Conservation (phyloP, 2,888 invertebrate genomes). For the Alcis repandata region DNA sequence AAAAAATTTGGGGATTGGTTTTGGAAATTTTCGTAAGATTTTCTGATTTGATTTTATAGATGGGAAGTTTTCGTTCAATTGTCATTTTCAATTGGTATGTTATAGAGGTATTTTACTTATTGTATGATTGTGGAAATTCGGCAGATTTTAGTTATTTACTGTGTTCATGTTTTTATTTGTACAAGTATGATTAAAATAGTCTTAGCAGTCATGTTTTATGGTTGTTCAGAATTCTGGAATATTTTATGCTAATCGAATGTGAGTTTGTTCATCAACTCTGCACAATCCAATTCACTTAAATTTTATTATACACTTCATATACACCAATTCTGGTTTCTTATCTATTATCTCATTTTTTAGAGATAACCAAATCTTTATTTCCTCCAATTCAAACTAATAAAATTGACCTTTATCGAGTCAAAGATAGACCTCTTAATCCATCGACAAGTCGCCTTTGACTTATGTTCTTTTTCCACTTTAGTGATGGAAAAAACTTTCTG, state of each 20-base stretch:
- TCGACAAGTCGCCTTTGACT: conserved; percentile 47
- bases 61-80: too few species aligned
- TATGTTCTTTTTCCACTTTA: conserved; percentile 54
- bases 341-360: conserved; percentile 77
- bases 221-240: background rate
- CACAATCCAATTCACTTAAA: conserved; percentile 42
- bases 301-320: conserved; percentile 46
- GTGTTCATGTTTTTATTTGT: too few species aligned
- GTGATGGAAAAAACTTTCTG: conserved; percentile 60
- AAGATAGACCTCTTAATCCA: conserved; percentile 57
- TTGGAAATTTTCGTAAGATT: too few species aligned
- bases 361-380: conserved; percentile 70
- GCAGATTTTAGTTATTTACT: too few species aligned
- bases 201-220: background rate
- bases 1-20: too few species aligned
- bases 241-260: background rate
- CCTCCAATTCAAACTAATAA: conserved; percentile 51
- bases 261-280: too few species aligned
- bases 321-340: conserved; percentile 60
- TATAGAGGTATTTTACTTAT: too few species aligned
- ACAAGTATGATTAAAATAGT: too few species aligned
- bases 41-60: too few species aligned
- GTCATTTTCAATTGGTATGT: too few species aligned
- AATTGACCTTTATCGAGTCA: conserved; percentile 51
- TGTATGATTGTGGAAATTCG: too few species aligned